Base-by-base conservation (phyloP, 1,140 invertebrate genomes). In the Halictus rubicundus region DNA sequence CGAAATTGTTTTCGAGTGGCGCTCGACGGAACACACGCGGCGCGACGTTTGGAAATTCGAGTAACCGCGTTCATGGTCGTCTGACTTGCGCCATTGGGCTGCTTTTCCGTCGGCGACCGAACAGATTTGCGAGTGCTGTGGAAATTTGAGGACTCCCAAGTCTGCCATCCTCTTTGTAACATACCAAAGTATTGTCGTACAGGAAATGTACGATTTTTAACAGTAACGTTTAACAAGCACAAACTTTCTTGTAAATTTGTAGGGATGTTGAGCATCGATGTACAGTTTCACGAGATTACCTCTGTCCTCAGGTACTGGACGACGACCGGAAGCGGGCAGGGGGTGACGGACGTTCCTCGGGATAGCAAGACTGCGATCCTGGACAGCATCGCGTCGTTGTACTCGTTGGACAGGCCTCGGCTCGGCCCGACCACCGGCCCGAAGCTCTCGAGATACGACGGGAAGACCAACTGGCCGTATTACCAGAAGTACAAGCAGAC, bases 281-380 rank as follows among this genome's bases (percentile, higher is more conserved):
- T 46, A 46, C 2, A 9, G 12, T 14, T 25, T 16, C 6, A 46
- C 25, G 19, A 19, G 61, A 42, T 42, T 25, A n/a, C 52, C 80
- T 68, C 76, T 57, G n/a, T 74, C 19, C 79, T 5, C 79, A 93
- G 92, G 87, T 93, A 92, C 61, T 93, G 92, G 92, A 91, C 91
- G 25, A 88, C 91, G 46, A 87, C 89, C 0, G 89, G 88, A 68
- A 88, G 65, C 23, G 75, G 78, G 14, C 83, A 78, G 32, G 37
- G 54, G 49, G 78, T 89, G 46, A 89, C 90, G 25, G 88, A 84
- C n/a, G 23, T 79, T 10, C 85, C 87, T 1, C 81, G 81, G 0
- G 96, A 96, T 84, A 95, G 96, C 88, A 96, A 96, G 87, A 94
- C 96, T 46, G 96, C 96, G 21, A 94, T 97, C 69, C 92, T 96